These are phyloP conservation scores for Nothobranchius furzeri DNA, from an alignment of 2,113 vertebrate species.

Conservation along the genomic window DNA sequence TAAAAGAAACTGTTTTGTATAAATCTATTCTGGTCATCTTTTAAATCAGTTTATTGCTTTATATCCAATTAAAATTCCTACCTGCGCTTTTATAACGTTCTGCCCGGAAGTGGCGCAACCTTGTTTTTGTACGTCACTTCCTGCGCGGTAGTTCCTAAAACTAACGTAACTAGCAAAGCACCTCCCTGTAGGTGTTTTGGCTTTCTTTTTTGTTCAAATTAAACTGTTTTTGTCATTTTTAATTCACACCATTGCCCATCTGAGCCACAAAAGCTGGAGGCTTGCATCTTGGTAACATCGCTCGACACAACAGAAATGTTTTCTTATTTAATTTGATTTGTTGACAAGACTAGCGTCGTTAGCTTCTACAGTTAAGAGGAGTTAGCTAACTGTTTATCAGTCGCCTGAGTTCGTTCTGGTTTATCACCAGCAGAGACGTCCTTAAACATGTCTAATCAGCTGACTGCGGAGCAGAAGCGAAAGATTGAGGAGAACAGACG, in stretches of 20 bases:
- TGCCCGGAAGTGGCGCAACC: not conserved
- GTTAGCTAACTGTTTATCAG: constrained; percentile 1
- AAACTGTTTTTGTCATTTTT: not conserved
- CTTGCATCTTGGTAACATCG: not conserved
- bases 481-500: constrained; percentile 91
- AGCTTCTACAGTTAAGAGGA: constrained; percentile 14
- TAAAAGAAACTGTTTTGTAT: too few relatives aligned
- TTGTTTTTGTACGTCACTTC: constrained; percentile 72
- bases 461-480: constrained; percentile 89
- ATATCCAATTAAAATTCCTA: too few relatives aligned
- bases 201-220: too few relatives aligned
- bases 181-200: not conserved
- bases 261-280: accelerated
- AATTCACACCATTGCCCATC: not conserved
- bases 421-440: too few relatives aligned
- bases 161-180: not conserved
- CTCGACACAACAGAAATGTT: not conserved
- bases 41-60: too few relatives aligned
- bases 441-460: constrained; percentile 81
- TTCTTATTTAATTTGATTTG: not conserved
- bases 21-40: too few relatives aligned
- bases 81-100: too few relatives aligned
- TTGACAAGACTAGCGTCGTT: constrained; percentile 18
- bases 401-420: too few relatives aligned
- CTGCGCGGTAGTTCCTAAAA: constrained; percentile 43